phyloP scores from a whole-genome alignment of 2,113 vertebrate species.

The Hipposideros armiger region DNA sequence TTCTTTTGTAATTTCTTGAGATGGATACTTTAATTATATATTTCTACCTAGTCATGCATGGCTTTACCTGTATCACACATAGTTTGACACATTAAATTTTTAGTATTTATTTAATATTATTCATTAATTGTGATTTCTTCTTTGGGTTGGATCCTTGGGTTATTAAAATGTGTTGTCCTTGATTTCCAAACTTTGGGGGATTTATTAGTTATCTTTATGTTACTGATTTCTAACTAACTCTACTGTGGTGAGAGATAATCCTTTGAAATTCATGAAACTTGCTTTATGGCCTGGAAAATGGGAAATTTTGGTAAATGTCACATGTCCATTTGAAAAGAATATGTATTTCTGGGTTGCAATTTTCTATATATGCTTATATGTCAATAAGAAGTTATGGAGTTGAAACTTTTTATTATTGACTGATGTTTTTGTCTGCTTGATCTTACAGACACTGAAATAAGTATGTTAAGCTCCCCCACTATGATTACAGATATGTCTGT shows the following conservation, averaged over 20 bases:
- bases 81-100: neutral
- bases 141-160: neutral
- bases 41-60: neutral
- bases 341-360: neutral
- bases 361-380: neutral
- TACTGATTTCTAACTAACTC: slow-evolving; percentile 4
- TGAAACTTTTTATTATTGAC: neutral
- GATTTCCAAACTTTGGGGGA: neutral
- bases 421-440: neutral
- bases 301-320: slow-evolving; percentile 3
- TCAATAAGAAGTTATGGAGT: neutral
- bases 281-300: neutral
- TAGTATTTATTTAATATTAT: neutral
- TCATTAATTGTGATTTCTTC: neutral
- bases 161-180: neutral
- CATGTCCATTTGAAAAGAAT: neutral
- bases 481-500: neutral
- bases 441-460: neutral
- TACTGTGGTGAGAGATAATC: neutral
- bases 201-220: neutral
- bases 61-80: neutral
- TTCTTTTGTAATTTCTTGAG: neutral
- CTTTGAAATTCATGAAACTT: neutral
- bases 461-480: neutral
- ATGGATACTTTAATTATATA: neutral